Percentiles rank a stretch among this genome's conserved stretches.
Evolutionary conservation across 1,140 invertebrate species (phyloP).

Genomic region (Plectrocnemia conspersa): DNA sequence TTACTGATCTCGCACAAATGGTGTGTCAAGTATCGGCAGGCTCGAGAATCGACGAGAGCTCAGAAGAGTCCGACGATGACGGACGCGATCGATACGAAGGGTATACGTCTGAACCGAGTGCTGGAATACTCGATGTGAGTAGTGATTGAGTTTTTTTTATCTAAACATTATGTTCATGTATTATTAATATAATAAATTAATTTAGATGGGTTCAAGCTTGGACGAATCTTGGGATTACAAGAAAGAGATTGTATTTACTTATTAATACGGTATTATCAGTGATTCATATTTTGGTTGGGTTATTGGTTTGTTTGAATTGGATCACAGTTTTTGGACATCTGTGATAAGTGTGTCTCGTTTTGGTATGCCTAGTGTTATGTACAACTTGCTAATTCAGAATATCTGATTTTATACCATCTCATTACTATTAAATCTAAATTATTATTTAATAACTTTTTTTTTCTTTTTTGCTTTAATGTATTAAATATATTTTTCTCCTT

Average conservation of each 20-base stretch:
- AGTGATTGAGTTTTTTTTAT: not conserved
- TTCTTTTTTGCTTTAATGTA: no score
- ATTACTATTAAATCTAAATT: no score
- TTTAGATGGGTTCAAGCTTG: constrained; percentile 48
- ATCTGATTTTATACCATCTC: no score
- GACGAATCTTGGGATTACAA: constrained; percentile 50
- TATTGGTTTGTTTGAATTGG: not conserved
- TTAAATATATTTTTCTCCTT: no score
- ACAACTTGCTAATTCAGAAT: no score
- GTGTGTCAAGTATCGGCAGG: constrained; percentile 81
- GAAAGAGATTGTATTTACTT: constrained; percentile 40
- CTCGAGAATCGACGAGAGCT: constrained; percentile 49
- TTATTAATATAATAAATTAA: constrained; percentile 9
- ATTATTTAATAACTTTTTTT: no score
- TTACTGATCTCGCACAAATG: constrained; percentile 94
- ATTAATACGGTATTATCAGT: constrained; percentile 16
- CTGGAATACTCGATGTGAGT: constrained; percentile 48
- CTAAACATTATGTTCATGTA: not conserved
- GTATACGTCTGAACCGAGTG: constrained; percentile 76
- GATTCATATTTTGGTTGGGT: constrained; percentile 11
- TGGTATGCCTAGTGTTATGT: not conserved
- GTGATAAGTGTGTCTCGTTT: not conserved
- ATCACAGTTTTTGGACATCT: not conserved
- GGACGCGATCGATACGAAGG: constrained; percentile 72
- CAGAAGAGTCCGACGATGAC: constrained; percentile 52